phyloP scores from a whole-genome alignment of 2,888 invertebrate genomes.

The Ophion obscuratus region DNA sequence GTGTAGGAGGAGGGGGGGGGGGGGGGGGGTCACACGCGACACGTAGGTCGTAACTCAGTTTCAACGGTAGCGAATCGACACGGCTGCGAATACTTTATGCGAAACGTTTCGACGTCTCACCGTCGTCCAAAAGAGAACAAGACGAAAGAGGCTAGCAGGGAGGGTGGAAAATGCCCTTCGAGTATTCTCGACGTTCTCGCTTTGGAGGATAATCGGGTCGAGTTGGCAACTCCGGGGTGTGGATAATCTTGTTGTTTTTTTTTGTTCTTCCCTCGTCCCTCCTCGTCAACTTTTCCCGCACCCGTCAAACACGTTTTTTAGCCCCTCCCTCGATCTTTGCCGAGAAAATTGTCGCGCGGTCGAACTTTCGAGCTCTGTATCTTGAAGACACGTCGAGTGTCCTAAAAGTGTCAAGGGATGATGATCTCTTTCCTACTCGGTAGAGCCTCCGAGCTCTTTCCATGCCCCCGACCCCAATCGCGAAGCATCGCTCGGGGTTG shows the following conservation, averaged over 20 bases:
- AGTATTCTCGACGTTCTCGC: constrained; percentile 68
- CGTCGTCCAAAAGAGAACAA: constrained; percentile 65
- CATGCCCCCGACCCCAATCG: neutral
- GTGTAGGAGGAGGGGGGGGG: constrained; percentile 57
- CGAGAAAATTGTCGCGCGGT: neutral
- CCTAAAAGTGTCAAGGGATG: too few species aligned
- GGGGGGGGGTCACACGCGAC: constrained; percentile 65
- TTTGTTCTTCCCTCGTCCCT: too few species aligned
- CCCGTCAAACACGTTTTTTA: neutral
- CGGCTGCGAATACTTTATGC: constrained; percentile 82
- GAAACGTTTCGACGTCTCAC: constrained; percentile 74
- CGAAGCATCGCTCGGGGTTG: neutral
- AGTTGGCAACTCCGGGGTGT: constrained; percentile 9
- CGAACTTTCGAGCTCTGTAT: neutral
- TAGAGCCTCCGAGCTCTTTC: too few species aligned
- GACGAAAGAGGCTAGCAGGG: neutral
- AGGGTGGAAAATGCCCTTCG: constrained; percentile 58
- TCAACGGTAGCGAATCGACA: constrained; percentile 76
- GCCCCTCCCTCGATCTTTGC: constrained; percentile 61
- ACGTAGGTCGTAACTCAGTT: constrained; percentile 82
- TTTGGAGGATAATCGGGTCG: too few species aligned
- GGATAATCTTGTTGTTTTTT: constrained; percentile 43
- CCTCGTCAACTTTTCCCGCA: too few species aligned
- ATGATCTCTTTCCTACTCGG: too few species aligned
- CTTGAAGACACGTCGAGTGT: neutral